These are phyloP conservation scores for Umimayanthus kanabou DNA, from an alignment of 92 coral and sea anemone species.

Conservation along the genomic window DNA sequence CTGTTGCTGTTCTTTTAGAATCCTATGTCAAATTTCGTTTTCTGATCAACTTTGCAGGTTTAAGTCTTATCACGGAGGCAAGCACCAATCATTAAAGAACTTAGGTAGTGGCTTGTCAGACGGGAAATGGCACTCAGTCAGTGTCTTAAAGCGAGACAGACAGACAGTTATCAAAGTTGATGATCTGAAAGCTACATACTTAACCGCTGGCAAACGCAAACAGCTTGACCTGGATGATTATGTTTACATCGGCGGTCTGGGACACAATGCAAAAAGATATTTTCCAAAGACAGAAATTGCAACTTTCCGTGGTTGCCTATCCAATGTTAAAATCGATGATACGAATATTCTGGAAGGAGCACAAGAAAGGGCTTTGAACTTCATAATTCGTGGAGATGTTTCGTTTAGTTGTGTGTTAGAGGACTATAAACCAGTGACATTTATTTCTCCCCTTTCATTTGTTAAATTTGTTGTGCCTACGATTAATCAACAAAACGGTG, in stretches of 20 bases:
- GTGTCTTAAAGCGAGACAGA: conserved; percentile 29
- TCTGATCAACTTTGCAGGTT: not conserved
- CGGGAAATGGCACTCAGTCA: conserved; percentile 50
- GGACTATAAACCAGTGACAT: conserved; percentile 26
- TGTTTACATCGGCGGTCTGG: conserved; percentile 43
- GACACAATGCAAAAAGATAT: not conserved
- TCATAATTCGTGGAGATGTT: conserved; percentile 23
- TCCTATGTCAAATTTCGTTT: not conserved
- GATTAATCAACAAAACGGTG: not conserved
- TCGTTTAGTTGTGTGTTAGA: conserved; percentile 19
- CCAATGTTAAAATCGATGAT: conserved; percentile 23
- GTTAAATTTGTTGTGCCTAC: conserved; percentile 8
- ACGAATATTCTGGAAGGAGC: conserved; percentile 26
- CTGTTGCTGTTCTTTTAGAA: not conserved
- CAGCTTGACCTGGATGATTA: conserved; percentile 25
- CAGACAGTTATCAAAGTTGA: conserved; percentile 43
- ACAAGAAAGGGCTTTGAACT: not conserved
- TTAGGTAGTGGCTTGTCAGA: conserved; percentile 37
- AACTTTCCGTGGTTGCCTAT: conserved; percentile 41
- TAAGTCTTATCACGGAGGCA: conserved; percentile 39
- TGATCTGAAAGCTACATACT: not conserved
- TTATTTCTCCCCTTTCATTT: conserved; percentile 24
- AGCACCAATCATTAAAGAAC: not conserved
- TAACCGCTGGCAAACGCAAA: conserved; percentile 19
- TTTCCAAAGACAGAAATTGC: conserved; percentile 8